Conservation (phyloP, 2,113 vertebrate species). For the Phyllopteryx taeniolatus region DNA sequence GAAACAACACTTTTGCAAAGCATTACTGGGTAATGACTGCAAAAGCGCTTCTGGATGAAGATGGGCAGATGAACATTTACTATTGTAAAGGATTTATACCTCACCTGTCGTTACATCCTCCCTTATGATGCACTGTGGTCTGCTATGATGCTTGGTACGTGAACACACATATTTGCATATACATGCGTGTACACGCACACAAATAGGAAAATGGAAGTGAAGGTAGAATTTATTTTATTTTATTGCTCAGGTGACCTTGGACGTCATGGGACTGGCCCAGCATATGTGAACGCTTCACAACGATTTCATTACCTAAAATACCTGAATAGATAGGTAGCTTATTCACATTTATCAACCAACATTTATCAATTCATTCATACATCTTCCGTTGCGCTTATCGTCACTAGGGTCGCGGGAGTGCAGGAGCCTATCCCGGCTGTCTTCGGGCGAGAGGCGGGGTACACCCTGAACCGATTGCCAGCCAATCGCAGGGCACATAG, state of each 20-base stretch:
- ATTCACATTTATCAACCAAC: background rate
- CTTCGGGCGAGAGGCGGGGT: too few species aligned
- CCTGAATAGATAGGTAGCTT: background rate
- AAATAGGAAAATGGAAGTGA: too few species aligned
- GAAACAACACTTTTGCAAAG: too few species aligned
- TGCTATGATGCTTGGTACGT: conserved; percentile 1
- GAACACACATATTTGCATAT: background rate
- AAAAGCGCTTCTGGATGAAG: background rate
- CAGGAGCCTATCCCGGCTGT: too few species aligned
- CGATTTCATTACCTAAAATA: background rate
- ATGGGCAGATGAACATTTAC: background rate
- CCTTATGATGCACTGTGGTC: background rate
- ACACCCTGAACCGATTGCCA: too few species aligned
- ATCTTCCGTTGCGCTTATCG: too few species aligned
- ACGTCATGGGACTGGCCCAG: background rate
- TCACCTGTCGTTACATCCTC: background rate
- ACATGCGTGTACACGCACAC: background rate
- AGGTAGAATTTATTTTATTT: too few species aligned
- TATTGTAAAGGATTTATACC: background rate
- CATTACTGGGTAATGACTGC: background rate
- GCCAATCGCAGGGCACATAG: too few species aligned
- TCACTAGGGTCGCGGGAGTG: too few species aligned
- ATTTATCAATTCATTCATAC: too few species aligned
- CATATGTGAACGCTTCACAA: background rate
- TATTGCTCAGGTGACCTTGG: background rate